These are phyloP conservation scores for Parnassius glacialis DNA, from an alignment of 2,888 invertebrate genomes.

Conservation along the genomic window DNA sequence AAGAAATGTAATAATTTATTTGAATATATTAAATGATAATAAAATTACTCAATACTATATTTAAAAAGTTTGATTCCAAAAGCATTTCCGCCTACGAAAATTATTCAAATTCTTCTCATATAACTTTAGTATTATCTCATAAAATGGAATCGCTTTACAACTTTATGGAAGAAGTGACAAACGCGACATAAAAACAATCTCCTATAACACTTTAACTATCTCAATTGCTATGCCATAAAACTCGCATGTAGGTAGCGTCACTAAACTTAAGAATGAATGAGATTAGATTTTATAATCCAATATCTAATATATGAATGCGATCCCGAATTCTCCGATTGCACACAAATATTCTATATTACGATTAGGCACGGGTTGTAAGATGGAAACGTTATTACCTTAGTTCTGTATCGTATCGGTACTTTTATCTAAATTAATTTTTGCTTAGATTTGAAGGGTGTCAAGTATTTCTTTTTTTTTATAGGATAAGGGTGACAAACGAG, in stretches of 20 bases:
- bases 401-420: too few relatives aligned
- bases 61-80: background rate
- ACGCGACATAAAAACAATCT: constrained; percentile 27
- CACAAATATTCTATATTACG: constrained; percentile 56
- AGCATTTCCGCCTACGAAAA: constrained; percentile 9
- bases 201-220: constrained; percentile 35
- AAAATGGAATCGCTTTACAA: constrained; percentile 20
- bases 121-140: constrained; percentile 15
- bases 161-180: constrained; percentile 32
- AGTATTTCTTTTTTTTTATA: too few relatives aligned
- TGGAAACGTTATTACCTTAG: constrained; percentile 3
- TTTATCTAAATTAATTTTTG: too few relatives aligned
- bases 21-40: background rate
- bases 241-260: constrained; percentile 32
- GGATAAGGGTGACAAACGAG: too few relatives aligned
- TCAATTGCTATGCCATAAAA: constrained; percentile 35
- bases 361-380: constrained; percentile 3
- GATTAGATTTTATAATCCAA: constrained; percentile 36
- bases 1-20: constrained; percentile 11
- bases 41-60: background rate
- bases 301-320: constrained; percentile 41
- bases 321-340: constrained; percentile 38
- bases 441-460: too few relatives aligned
- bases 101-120: constrained; percentile 15
- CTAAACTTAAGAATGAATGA: constrained; percentile 29